These are phyloP conservation scores for Silurus glanis DNA, from an alignment of 2,113 vertebrate genomes.

Conservation along the genomic window DNA sequence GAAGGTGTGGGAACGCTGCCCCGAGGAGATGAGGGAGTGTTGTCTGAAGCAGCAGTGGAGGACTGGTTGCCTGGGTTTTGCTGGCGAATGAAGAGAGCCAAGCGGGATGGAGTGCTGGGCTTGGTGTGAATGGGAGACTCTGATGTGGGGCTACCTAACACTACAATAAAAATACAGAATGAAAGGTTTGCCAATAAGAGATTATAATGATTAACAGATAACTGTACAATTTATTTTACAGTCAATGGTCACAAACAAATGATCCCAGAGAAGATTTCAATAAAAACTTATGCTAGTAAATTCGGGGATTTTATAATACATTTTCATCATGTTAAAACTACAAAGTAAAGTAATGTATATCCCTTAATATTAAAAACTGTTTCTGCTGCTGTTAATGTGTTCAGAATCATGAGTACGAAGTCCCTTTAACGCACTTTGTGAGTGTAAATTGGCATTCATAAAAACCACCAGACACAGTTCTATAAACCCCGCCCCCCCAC, in stretches of 20 bases:
- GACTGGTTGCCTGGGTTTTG: constrained; percentile 64
- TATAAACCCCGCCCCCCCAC: neutral
- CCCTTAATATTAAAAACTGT: neutral
- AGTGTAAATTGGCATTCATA: neutral
- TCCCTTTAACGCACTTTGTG: neutral
- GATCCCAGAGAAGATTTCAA: neutral
- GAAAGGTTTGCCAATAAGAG: neutral
- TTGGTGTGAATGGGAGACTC: constrained; percentile 76
- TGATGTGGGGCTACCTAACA: constrained; percentile 79
- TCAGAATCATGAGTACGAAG: neutral
- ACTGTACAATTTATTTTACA: neutral
- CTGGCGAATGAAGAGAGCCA: constrained; percentile 89
- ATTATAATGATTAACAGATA: neutral
- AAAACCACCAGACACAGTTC: neutral
- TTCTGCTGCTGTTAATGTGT: neutral
- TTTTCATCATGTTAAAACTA: neutral
- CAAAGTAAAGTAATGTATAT: neutral
- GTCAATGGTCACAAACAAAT: neutral
- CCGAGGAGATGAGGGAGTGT: constrained; percentile 59
- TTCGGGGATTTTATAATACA: neutral
- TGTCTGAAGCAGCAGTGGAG: constrained; percentile 58
- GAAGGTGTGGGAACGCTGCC: constrained; percentile 57
- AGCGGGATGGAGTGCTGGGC: constrained; percentile 87
- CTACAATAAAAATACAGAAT: constrained; percentile 58
- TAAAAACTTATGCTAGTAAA: neutral